Conservation (phyloP, 2,113 vertebrate genomes). For the Aleadryas rufinucha region DNA sequence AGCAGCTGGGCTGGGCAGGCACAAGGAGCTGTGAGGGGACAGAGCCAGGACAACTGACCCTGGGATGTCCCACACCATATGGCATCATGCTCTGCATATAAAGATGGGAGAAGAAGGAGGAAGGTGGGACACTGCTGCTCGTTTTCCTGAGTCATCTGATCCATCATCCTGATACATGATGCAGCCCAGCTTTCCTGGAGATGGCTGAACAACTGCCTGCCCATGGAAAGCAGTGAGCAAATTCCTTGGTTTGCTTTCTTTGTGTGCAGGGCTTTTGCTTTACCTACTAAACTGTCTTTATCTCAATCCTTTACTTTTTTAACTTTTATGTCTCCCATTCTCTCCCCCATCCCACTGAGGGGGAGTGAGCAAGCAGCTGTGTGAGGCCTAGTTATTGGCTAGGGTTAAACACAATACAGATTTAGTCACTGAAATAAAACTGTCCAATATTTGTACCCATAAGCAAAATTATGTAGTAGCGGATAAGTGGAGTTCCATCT, state of each 20-base stretch:
- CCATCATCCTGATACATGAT: background rate
- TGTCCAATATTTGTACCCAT: background rate
- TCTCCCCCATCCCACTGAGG: background rate
- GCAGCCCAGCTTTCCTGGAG: background rate
- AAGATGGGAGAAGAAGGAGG: background rate
- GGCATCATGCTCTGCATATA: too few species aligned
- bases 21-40: background rate
- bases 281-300: background rate
- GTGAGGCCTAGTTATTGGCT: background rate
- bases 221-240: background rate
- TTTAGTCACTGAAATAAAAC: background rate
- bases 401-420: background rate
- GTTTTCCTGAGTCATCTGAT: background rate
- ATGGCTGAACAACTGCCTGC: background rate
- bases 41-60: background rate
- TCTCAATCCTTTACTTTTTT: background rate
- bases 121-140: rapidly evolving
- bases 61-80: rapidly evolving
- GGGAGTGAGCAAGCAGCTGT: background rate
- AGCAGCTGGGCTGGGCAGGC: background rate
- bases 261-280: background rate
- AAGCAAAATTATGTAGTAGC: background rate
- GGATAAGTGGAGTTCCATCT: background rate
- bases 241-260: background rate
- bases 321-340: background rate